Percentiles rank a stretch among this genome's conserved stretches.
phyloP scores from a whole-genome alignment of 2,888 invertebrate species.

The Aelia acuminata region DNA sequence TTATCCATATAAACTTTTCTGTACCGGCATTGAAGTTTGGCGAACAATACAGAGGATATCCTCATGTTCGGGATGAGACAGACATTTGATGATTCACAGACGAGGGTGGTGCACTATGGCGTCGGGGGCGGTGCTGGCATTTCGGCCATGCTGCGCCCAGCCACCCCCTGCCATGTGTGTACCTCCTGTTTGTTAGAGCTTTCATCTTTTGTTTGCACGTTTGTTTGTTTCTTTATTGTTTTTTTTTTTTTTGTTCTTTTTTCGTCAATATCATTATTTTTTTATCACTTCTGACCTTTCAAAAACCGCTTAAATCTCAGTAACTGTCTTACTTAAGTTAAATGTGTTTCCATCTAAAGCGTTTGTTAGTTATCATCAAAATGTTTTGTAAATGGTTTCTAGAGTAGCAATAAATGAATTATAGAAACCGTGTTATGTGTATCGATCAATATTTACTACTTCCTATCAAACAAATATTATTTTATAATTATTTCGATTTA shows the following conservation, averaged over 20 bases:
- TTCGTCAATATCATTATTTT: background rate
- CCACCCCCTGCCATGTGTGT: conserved; percentile 47
- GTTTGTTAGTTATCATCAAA: no score
- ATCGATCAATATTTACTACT: no score
- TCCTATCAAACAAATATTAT: no score
- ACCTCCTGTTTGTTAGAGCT: background rate
- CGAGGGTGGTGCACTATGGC: conserved; percentile 42
- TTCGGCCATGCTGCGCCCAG: conserved; percentile 27
- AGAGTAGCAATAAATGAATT: no score
- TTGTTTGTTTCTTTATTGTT: background rate
- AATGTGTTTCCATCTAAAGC: background rate
- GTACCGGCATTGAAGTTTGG: background rate
- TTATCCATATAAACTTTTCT: background rate
- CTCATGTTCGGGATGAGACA: background rate
- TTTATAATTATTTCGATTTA: no score
- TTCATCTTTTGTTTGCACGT: background rate
- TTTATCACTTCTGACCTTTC: background rate
- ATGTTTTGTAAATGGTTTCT: no score
- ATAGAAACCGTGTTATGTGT: no score
- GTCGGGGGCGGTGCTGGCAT: conserved; percentile 42
- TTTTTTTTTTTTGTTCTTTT: background rate
- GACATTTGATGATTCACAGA: conserved; percentile 24
- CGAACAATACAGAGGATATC: background rate
- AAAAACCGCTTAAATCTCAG: background rate
- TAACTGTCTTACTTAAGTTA: background rate